These are phyloP conservation scores for Lacerta viridis DNA, from an alignment of 2,797 vertebrate genomes.

Conservation along the genomic window DNA sequence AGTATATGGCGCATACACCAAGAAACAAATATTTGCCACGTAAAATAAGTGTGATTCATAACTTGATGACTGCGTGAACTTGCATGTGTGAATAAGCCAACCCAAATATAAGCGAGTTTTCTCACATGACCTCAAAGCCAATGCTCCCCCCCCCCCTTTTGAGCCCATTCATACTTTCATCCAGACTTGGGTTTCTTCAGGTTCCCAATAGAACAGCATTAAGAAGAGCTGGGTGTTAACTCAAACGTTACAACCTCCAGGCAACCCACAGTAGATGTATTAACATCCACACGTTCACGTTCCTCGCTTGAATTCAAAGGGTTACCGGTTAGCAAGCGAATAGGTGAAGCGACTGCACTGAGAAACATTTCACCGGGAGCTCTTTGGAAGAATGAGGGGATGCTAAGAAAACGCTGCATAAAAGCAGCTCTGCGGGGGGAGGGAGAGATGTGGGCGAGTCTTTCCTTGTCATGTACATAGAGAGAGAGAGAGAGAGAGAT, in stretches of 20 bases:
- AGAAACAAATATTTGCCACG: not conserved
- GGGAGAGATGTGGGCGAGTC: not conserved
- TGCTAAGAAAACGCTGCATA: too few relatives aligned
- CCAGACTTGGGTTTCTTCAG: not conserved
- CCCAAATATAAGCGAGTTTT: not conserved
- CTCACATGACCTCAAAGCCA: not conserved
- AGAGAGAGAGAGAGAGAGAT: too few relatives aligned
- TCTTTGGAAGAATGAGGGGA: too few relatives aligned
- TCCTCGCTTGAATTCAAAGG: not conserved
- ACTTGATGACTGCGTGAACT: not conserved
- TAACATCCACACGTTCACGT: not conserved
- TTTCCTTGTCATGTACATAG: not conserved
- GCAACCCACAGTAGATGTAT: not conserved
- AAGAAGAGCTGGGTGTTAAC: not conserved
- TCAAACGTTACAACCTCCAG: not conserved
- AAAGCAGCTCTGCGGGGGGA: too few relatives aligned
- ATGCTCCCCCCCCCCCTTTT: not conserved
- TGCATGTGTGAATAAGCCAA: not conserved
- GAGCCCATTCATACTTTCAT: not conserved
- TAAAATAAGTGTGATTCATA: not conserved
- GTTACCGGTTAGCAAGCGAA: not conserved
- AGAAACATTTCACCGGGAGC: not conserved
- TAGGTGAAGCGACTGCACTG: not conserved
- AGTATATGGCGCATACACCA: not conserved
- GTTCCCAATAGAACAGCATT: constrained; percentile 1